Conservation (phyloP, 2,888 invertebrate species). For the Molorchus minor region DNA sequence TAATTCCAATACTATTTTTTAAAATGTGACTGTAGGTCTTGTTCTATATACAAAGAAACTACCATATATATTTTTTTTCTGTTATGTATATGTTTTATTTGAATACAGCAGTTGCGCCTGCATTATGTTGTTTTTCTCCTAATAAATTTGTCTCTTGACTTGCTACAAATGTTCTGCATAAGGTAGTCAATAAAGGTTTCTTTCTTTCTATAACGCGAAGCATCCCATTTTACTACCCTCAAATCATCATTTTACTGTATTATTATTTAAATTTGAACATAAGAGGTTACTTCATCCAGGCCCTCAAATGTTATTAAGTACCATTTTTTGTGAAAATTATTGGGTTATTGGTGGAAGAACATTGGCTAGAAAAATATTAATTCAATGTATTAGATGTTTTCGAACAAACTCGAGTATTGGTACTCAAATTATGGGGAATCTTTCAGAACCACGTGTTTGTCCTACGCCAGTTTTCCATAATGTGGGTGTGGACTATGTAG, state of each 20-base stretch:
- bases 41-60: too few relatives aligned
- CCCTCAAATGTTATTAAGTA: slow-evolving; percentile 29
- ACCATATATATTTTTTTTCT: too few relatives aligned
- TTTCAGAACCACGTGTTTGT: slow-evolving; percentile 24
- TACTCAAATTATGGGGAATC: slow-evolving; percentile 21
- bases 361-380: slow-evolving; percentile 23
- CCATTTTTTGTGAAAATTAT: slow-evolving; percentile 24
- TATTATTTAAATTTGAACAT: slow-evolving; percentile 29
- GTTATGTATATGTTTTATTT: too few relatives aligned
- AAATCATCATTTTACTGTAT: slow-evolving; percentile 30
- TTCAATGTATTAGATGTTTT: slow-evolving; percentile 35
- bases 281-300: slow-evolving; percentile 30
- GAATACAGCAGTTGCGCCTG: too few relatives aligned
- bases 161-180: too few relatives aligned
- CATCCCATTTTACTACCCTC: slow-evolving; percentile 32
- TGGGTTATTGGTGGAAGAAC: slow-evolving; percentile 26
- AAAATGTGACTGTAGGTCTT: too few relatives aligned
- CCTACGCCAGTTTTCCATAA: slow-evolving; percentile 21
- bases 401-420: slow-evolving; percentile 1
- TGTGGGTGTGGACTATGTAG: slow-evolving; percentile 28
- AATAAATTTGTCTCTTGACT: too few relatives aligned
- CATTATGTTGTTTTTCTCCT: too few relatives aligned
- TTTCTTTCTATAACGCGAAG: slow-evolving; percentile 32
- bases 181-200: too few relatives aligned
- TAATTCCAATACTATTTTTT: too few relatives aligned